These are phyloP conservation scores for Meiosimyza platycephala DNA, from an alignment of 2,888 invertebrate genomes.

Conservation along the genomic window DNA sequence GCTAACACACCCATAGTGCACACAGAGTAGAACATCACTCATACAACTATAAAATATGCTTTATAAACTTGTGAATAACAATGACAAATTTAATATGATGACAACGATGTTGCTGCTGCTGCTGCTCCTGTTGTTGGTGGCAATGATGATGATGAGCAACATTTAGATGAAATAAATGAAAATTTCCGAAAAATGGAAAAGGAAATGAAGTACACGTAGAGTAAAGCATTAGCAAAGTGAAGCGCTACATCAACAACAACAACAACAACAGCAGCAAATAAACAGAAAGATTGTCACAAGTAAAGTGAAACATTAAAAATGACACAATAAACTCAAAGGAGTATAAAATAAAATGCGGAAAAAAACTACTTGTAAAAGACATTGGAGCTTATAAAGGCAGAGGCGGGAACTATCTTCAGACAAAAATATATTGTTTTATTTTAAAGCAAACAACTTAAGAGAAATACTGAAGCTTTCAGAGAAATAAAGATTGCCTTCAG, in stretches of 20 bases:
- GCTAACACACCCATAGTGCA: background rate
- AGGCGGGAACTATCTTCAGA: too few relatives aligned
- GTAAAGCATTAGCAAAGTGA: background rate
- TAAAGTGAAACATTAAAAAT: background rate
- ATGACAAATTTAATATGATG: conserved; percentile 30
- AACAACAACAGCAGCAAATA: background rate
- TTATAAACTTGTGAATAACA: conserved; percentile 6
- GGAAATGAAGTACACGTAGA: background rate
- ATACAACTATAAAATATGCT: background rate
- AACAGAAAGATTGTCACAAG: background rate
- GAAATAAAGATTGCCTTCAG: too few relatives aligned
- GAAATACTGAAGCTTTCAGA: too few relatives aligned
- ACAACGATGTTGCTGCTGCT: background rate
- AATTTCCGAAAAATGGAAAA: background rate
- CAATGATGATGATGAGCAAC: background rate
- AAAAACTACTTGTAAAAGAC: background rate
- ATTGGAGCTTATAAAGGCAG: background rate
- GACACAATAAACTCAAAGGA: background rate
- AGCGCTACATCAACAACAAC: background rate
- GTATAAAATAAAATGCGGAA: conserved; percentile 12
- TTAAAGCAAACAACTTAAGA: too few relatives aligned
- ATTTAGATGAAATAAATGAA: conserved; percentile 8
- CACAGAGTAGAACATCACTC: background rate
- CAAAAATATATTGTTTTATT: background rate
- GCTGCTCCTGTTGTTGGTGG: background rate